Conservation (phyloP, 2,113 vertebrate genomes). For the Oncorhynchus tshawytscha region DNA sequence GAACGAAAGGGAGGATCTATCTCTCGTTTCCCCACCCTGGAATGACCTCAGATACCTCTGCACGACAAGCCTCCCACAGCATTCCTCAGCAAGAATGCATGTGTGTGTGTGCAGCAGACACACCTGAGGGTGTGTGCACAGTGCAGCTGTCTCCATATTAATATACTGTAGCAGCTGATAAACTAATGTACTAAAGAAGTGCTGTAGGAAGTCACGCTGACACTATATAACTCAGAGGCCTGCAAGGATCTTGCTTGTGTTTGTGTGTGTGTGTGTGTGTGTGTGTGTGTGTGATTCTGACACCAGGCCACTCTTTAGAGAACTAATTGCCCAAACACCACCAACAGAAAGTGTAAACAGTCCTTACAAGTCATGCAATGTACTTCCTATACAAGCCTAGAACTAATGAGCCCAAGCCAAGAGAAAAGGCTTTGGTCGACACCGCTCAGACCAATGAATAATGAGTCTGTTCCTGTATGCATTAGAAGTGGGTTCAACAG, state of each 20-base stretch:
- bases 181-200: slow-evolving; percentile 37
- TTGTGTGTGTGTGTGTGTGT: too few species aligned
- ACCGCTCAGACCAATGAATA: too few species aligned
- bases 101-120: not conserved
- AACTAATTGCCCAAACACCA: slow-evolving; percentile 31
- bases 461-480: too few species aligned
- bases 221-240: not conserved
- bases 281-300: not conserved
- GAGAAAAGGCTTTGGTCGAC: too few species aligned
- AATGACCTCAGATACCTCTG: slow-evolving; percentile 40
- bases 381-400: too few species aligned
- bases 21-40: slow-evolving; percentile 26
- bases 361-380: too few species aligned
- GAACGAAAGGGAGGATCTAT: slow-evolving; percentile 45
- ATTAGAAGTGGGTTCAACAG: too few species aligned
- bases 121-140: not conserved
- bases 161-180: slow-evolving; percentile 23
- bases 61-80: slow-evolving; percentile 13
- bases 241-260: too few species aligned
- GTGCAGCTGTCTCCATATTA: slow-evolving; percentile 16
- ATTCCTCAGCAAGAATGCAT: slow-evolving; percentile 32
- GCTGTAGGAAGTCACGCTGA: slow-evolving; percentile 1
- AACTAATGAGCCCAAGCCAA: too few species aligned
- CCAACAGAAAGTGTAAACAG: slow-evolving; percentile 35
- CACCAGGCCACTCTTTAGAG: slow-evolving; percentile 8